Conservation (phyloP, 2,888 invertebrate genomes). For the Homarus gammarus region DNA sequence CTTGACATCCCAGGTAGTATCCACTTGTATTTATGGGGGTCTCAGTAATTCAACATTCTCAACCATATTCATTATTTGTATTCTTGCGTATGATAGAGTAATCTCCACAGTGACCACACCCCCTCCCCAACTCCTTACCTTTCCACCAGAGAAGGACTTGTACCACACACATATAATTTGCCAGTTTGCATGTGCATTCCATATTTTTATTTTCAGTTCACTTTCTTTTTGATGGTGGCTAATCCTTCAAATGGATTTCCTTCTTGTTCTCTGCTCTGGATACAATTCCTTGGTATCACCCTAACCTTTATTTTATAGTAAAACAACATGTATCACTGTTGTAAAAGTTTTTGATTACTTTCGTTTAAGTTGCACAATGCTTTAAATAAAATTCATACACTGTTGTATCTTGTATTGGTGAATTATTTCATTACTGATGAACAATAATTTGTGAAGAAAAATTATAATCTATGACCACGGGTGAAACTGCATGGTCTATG, state of each 20-base stretch:
- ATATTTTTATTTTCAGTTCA: constrained; percentile 24
- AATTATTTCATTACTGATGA: neutral
- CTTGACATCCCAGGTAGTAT: too few species aligned
- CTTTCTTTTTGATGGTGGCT: constrained; percentile 45
- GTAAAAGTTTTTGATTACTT: neutral
- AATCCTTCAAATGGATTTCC: constrained; percentile 36
- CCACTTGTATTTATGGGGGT: too few species aligned
- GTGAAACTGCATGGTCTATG: constrained; percentile 68
- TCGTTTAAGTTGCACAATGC: constrained; percentile 16
- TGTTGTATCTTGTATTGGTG: neutral
- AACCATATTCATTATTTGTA: neutral
- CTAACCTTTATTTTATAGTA: neutral
- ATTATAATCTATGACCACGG: constrained; percentile 70
- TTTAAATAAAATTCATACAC: neutral
- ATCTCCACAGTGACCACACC: too few species aligned
- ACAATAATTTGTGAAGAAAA: constrained; percentile 13
- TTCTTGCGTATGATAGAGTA: neutral
- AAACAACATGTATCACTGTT: constrained; percentile 13
- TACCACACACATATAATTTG: too few species aligned
- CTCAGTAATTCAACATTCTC: too few species aligned
- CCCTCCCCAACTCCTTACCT: too few species aligned
- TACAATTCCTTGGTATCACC: constrained; percentile 21
- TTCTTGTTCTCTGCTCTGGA: constrained; percentile 39
- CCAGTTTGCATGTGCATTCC: constrained; percentile 38
- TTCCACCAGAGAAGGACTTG: too few species aligned